phyloP scores from a whole-genome alignment of 1,140 invertebrate genomes.

The Megathymus violae region DNA sequence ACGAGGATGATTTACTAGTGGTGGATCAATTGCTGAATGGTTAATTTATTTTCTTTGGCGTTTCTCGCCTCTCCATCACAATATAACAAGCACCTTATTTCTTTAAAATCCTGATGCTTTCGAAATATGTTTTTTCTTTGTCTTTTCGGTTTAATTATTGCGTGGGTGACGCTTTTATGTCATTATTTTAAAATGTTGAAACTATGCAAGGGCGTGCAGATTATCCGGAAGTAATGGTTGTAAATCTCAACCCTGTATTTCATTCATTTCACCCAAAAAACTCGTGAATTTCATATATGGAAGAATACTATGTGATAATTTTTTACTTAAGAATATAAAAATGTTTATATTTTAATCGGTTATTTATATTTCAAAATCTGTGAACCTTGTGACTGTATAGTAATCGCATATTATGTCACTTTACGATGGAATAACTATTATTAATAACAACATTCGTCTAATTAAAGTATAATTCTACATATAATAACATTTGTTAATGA shows the following conservation, averaged over 20 bases:
- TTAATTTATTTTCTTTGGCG: neutral
- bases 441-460: no score
- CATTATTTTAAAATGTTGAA: slow-evolving; percentile 9
- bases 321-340: no score
- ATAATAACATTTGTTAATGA: no score
- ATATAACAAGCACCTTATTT: neutral
- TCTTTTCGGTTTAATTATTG: slow-evolving; percentile 7
- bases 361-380: no score
- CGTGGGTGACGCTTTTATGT: neutral
- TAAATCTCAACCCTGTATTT: neutral
- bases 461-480: no score
- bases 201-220: slow-evolving; percentile 2
- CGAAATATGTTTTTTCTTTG: slow-evolving; percentile 6
- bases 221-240: slow-evolving; percentile 1
- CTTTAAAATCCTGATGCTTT: slow-evolving; percentile 8
- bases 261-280: neutral
- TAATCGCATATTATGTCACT: no score
- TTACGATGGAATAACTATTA: no score
- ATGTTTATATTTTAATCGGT: no score
- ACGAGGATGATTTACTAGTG: no score
- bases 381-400: no score
- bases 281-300: neutral
- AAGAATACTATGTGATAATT: no score
- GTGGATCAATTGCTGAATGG: no score
- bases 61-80: neutral